Evolutionary conservation across 2,797 vertebrate species (phyloP).

Genomic region (Toxotes lorentzi): DNA sequence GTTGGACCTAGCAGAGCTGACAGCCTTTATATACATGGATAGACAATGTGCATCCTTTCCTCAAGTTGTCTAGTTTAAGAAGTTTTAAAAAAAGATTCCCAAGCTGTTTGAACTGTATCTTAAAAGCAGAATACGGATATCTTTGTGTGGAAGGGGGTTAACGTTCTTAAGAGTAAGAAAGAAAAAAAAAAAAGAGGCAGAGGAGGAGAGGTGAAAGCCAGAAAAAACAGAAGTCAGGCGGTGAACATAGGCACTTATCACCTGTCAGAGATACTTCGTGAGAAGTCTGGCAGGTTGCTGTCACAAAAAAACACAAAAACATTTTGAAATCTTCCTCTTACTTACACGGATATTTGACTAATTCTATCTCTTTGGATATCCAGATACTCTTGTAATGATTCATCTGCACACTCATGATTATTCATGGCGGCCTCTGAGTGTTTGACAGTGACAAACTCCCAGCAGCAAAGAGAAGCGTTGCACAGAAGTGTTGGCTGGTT

Average conservation of each 20-base stretch:
- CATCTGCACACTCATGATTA: constrained; percentile 60
- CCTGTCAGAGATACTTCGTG: constrained; percentile 51
- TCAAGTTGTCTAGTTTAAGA: constrained; percentile 7
- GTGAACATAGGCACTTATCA: constrained; percentile 64
- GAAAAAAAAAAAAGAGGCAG: constrained; percentile 8
- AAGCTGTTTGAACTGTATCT: constrained; percentile 18
- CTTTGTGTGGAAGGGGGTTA: neutral
- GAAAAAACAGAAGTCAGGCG: constrained; percentile 52
- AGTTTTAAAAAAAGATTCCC: constrained; percentile 37
- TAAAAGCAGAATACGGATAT: constrained; percentile 3
- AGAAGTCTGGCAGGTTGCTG: constrained; percentile 52
- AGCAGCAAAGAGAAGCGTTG: constrained; percentile 37
- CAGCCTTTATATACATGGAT: neutral
- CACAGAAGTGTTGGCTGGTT: constrained; percentile 21
- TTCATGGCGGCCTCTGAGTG: constrained; percentile 48
- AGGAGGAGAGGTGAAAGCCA: constrained; percentile 20
- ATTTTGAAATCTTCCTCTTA: constrained; percentile 25
- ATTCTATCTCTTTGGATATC: constrained; percentile 50
- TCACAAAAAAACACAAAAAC: constrained; percentile 23
- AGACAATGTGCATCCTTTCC: neutral
- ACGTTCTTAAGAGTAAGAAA: constrained; percentile 14
- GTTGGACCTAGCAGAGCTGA: neutral
- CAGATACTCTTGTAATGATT: constrained; percentile 53
- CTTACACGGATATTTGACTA: constrained; percentile 42
- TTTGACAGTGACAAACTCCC: constrained; percentile 64